A percentile compares a stretch with the other conserved stretches of the same genome.
These are phyloP conservation scores for Cataglyphis altisquamis DNA, from an alignment of 2,888 invertebrate species.

Conservation along the genomic window DNA sequence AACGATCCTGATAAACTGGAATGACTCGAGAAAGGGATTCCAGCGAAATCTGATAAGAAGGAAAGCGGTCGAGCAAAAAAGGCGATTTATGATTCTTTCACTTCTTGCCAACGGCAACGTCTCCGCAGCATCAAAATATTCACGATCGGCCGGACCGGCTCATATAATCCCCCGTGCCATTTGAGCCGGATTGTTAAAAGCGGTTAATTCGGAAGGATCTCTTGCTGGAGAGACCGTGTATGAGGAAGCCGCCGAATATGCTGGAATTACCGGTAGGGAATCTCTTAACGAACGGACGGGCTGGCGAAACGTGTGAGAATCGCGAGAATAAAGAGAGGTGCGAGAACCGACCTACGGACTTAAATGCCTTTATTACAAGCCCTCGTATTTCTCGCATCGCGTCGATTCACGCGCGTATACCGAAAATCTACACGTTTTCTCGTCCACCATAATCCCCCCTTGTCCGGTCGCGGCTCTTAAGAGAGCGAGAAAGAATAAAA, in stretches of 20 bases:
- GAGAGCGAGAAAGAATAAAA: slow-evolving; percentile 5
- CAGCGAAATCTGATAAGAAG: slow-evolving; percentile 41
- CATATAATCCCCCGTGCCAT: slow-evolving; percentile 37
- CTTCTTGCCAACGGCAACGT: slow-evolving; percentile 20
- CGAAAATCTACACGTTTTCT: slow-evolving; percentile 47
- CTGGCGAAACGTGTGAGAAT: slow-evolving; percentile 18
- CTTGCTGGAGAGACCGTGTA: background rate
- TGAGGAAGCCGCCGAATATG: slow-evolving; percentile 1
- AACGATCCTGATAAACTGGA: slow-evolving; percentile 33
- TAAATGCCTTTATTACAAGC: slow-evolving; percentile 47
- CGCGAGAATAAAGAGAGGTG: slow-evolving; percentile 29
- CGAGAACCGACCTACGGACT: slow-evolving; percentile 27
- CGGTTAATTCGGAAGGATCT: slow-evolving; percentile 43
- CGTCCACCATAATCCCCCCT: slow-evolving; percentile 22
- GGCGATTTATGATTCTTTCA: slow-evolving; percentile 34
- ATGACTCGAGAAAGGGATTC: slow-evolving; percentile 9
- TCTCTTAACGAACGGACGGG: slow-evolving; percentile 22
- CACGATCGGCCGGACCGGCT: slow-evolving; percentile 30
- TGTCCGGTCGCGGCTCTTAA: slow-evolving; percentile 7
- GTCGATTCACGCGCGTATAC: slow-evolving; percentile 31
- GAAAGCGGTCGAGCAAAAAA: slow-evolving; percentile 30
- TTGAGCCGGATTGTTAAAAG: slow-evolving; percentile 37
- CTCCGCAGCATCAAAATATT: slow-evolving; percentile 33
- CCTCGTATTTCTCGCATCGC: slow-evolving; percentile 22
- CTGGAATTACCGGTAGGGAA: slow-evolving; percentile 24